Evolutionary conservation across 2,113 vertebrate species (phyloP).

Genomic region (Urocynchramus pylzowi): DNA sequence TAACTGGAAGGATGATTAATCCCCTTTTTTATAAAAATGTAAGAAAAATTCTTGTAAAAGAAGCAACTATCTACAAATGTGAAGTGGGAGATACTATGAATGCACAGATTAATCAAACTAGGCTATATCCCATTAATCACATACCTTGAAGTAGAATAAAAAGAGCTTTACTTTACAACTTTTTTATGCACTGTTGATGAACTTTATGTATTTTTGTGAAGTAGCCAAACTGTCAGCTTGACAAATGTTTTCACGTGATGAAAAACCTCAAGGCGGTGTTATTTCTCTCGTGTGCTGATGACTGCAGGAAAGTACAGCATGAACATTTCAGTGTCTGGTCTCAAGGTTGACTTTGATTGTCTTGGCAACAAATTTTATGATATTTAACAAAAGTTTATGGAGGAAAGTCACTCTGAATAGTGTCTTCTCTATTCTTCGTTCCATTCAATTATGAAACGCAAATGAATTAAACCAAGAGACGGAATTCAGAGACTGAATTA

Average conservation of each 20-base stretch:
- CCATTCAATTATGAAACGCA: background rate
- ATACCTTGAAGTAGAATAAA: background rate
- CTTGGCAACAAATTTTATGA: background rate
- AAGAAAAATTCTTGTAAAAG: constrained; percentile 13
- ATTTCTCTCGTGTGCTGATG: background rate
- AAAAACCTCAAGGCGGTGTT: constrained; percentile 11
- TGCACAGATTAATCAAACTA: constrained; percentile 47
- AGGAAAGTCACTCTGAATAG: background rate
- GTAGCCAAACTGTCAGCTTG: constrained; percentile 65
- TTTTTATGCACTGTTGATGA: constrained; percentile 1
- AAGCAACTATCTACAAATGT: background rate
- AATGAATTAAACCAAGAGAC: background rate
- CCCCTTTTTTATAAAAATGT: background rate
- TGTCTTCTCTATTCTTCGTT: background rate
- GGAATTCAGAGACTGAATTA: background rate
- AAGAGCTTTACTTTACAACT: constrained; percentile 18
- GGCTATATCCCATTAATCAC: constrained; percentile 40
- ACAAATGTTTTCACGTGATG: constrained; percentile 48
- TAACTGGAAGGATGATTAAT: background rate
- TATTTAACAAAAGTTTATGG: background rate
- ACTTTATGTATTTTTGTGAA: constrained; percentile 56
- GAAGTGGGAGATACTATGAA: background rate
- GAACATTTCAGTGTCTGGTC: constrained; percentile 30
- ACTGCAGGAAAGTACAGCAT: constrained; percentile 3
- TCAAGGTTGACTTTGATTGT: constrained; percentile 17